These are phyloP conservation scores for Chelonia mydas DNA, from an alignment of 2,797 vertebrate genomes.

Conservation along the genomic window DNA sequence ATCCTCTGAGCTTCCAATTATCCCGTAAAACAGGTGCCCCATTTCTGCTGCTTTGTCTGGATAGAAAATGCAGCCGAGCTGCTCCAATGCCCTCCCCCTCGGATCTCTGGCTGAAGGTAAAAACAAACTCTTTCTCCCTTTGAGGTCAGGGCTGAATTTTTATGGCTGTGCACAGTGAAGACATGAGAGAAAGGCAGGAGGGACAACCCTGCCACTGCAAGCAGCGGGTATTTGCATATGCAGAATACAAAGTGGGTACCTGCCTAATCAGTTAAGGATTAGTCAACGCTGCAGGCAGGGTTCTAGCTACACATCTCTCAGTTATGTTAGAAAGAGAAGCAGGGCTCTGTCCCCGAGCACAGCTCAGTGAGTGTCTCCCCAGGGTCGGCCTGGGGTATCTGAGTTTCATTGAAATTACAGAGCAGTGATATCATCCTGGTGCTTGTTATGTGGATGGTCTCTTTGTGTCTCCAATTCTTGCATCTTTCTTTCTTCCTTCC, in stretches of 20 bases:
- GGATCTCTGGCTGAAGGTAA: not conserved
- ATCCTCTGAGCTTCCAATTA: not conserved
- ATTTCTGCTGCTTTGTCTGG: conserved; percentile 5
- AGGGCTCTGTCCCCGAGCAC: not conserved
- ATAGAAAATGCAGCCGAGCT: too few relatives aligned
- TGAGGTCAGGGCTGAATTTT: not conserved
- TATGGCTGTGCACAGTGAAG: conserved; percentile 6
- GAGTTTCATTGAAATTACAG: not conserved
- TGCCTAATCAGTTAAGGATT: not conserved
- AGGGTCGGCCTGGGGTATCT: not conserved
- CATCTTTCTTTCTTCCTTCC: not conserved
- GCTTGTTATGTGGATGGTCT: not conserved
- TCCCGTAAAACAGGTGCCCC: not conserved
- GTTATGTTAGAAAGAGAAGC: not conserved
- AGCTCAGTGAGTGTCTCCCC: not conserved
- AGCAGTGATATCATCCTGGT: not conserved
- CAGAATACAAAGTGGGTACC: not conserved
- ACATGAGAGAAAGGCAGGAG: not conserved
- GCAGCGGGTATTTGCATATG: not conserved
- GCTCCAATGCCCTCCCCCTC: not conserved
- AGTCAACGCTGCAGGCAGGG: not conserved
- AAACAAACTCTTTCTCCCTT: conserved; percentile 8
- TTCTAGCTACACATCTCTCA: not conserved
- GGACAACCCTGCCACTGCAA: not conserved
- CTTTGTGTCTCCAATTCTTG: not conserved